phyloP scores from a whole-genome alignment of 2,113 vertebrate species.

The Neodontobutis hainanensis region DNA sequence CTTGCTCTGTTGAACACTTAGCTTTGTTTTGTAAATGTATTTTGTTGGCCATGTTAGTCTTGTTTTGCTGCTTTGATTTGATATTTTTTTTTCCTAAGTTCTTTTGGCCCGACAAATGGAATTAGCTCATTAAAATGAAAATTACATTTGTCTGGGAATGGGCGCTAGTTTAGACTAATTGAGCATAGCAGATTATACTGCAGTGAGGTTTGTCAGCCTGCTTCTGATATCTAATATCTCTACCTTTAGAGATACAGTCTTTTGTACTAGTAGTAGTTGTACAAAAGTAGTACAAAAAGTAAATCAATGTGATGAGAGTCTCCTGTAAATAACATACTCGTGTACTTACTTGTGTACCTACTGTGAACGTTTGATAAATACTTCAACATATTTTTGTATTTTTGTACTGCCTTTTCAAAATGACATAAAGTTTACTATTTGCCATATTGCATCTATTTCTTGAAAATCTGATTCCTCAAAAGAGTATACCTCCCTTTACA shows the following conservation, averaged over 20 bases:
- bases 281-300: not conserved
- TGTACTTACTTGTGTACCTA: conserved; percentile 70
- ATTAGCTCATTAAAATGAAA: conserved; percentile 44
- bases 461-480: not conserved
- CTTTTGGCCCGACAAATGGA: conserved; percentile 32
- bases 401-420: conserved; percentile 79
- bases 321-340: conserved; percentile 78
- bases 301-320: conserved; percentile 18
- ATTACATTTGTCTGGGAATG: conserved; percentile 65
- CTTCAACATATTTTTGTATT: conserved; percentile 86
- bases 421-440: conserved; percentile 69
- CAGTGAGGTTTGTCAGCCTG: conserved; percentile 16
- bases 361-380: conserved; percentile 81
- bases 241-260: conserved; percentile 1
- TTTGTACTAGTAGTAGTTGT: not conserved
- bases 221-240: conserved; percentile 18
- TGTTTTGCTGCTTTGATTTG: conserved; percentile 57
- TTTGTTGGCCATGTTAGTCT: conserved; percentile 40
- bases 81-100: conserved; percentile 17
- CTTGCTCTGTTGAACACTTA: conserved; percentile 58
- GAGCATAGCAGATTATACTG: conserved; percentile 25
- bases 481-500: not conserved
- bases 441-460: conserved; percentile 27
- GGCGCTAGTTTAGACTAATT: conserved; percentile 7
- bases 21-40: conserved; percentile 51